Conservation (phyloP, 1,140 invertebrate species). For the Bombus difficillimus region DNA sequence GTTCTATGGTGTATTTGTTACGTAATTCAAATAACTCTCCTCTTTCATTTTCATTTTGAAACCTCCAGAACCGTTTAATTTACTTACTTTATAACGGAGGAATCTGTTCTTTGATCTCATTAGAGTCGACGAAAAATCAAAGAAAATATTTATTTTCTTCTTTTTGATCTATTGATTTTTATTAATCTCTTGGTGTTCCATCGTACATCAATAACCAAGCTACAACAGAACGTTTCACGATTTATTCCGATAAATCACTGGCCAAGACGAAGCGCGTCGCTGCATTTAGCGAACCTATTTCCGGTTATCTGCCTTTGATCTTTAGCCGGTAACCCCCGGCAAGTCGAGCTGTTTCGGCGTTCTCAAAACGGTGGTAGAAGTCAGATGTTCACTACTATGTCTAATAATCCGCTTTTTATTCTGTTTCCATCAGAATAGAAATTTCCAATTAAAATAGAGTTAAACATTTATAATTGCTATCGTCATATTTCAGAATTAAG, state of each 20-base stretch:
- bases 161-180: not conserved
- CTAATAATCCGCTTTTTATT: not conserved
- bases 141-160: not conserved
- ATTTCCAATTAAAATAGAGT: too few relatives aligned
- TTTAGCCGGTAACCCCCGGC: not conserved
- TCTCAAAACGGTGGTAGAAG: not conserved
- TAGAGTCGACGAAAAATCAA: not conserved
- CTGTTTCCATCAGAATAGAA: not conserved
- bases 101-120: not conserved
- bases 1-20: too few relatives aligned
- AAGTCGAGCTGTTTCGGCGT: slow-evolving; percentile 22
- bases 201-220: not conserved
- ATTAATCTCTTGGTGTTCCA: not conserved
- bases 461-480: not conserved
- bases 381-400: not conserved
- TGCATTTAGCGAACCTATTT: slow-evolving; percentile 25
- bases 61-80: too few relatives aligned
- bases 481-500: not conserved
- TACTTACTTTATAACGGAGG: too few relatives aligned
- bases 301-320: slow-evolving; percentile 29
- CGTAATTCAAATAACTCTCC: too few relatives aligned
- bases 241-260: not conserved
- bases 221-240: not conserved
- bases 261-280: not conserved
- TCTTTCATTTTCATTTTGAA: too few relatives aligned